Base-by-base conservation (phyloP, 37 sponge, comb jelly and placozoan genomes). In the Chondrilla cf. caribensis region DNA sequence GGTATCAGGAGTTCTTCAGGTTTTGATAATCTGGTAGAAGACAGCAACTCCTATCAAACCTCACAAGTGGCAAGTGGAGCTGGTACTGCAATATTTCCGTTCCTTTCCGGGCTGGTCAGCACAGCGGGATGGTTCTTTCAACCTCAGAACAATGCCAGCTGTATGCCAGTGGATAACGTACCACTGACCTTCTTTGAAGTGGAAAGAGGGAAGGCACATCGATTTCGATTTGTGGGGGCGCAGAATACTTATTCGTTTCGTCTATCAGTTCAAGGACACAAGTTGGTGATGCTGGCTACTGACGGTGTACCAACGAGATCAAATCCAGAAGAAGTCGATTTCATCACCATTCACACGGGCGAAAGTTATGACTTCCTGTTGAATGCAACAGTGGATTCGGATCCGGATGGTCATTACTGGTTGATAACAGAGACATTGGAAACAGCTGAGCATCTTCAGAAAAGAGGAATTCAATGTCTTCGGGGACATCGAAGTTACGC, bases 141-240 rank as follows among this genome's bases (percentile, higher is more conserved):
- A 5, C 60, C 3, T 9, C 25, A 26, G 25, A 3, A n/a, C 3
- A 2, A n/a, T 5, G n/a, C 25, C 7, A 59, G 25, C 7, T 26
- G 60, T 25, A 54, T 85, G 25, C 79, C 84, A 7, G 81, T 79
- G 28, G 39, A 17, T 15, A 64, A 80, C 38, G 79, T 83, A 11
- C 44, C 83, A n/a, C 79, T 91, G 22, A 38, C 80, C 36, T 58
- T 55, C 15, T 91, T 87, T 55, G 15, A n/a, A 28, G 87, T 87
- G 22, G 78, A 80, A 37, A 38, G 35, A 8, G 87, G 87, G 5
- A 55, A 86, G 3, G 79, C 60, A 24, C 89, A 93, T 75, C 44
- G 93, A n/a, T 93, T 93, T 47, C 60, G 93, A 31, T 35, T 93
- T 38, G 77, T 93, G 25, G 89, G 89, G 14, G 93, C 87, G 9